A percentile compares a stretch with the other conserved stretches of the same genome.
Conservation (phyloP, 2,797 vertebrate species). For the Clarias laeviceps region DNA sequence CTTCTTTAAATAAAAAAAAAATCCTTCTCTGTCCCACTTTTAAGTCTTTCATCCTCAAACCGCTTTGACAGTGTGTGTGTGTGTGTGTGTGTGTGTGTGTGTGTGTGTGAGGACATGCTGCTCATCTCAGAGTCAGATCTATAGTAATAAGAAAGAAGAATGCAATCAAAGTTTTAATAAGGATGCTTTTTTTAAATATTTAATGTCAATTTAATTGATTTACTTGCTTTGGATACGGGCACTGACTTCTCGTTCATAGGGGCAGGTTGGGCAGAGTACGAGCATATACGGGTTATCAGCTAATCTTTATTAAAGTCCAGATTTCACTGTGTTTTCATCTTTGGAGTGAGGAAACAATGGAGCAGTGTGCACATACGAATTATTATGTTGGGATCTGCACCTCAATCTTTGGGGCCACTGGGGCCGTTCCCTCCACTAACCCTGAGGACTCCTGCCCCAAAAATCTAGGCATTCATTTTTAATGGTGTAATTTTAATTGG, state of each 20-base stretch:
- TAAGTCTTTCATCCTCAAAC: conserved; percentile 42
- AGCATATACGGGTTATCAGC: not conserved
- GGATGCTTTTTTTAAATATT: not conserved
- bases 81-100: conserved; percentile 13
- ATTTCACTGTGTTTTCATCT: not conserved
- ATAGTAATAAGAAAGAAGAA: not conserved
- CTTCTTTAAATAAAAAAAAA: not conserved
- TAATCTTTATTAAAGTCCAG: not conserved
- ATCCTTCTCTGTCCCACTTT: conserved; percentile 50
- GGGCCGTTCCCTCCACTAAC: too few species aligned
- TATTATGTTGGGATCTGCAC: not conserved
- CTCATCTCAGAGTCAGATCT: not conserved
- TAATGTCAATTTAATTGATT: too few species aligned
- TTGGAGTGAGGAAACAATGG: not conserved
- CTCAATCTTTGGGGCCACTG: too few species aligned
- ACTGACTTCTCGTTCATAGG: not conserved
- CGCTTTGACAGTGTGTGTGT: conserved; percentile 29
- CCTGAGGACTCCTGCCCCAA: too few species aligned
- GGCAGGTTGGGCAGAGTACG: not conserved
- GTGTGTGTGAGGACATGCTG: conserved; percentile 16
- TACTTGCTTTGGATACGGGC: not conserved
- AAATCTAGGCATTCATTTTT: too few species aligned
- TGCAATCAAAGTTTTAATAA: conserved; percentile 1
- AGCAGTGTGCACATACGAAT: not conserved
- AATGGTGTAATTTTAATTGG: too few species aligned